Percentiles rank a stretch among this genome's conserved stretches.
Conservation (phyloP, 2,113 vertebrate genomes). For the Australoheros scitulus region DNA sequence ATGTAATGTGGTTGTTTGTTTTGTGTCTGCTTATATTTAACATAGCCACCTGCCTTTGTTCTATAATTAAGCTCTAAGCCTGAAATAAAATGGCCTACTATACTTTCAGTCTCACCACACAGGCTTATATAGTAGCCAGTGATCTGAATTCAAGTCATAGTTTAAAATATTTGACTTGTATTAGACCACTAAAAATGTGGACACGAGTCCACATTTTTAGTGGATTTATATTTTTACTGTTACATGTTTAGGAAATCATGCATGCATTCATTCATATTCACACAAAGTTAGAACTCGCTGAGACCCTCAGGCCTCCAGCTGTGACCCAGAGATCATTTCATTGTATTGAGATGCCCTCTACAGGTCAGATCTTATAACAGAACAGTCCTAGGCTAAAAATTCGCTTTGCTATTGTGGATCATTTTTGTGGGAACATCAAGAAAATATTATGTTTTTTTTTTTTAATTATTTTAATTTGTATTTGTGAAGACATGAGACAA, state of each 20-base stretch:
- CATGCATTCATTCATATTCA: background rate
- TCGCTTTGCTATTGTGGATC: too few relatives aligned
- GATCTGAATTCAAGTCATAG: background rate
- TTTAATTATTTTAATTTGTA: background rate
- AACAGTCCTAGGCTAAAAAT: background rate
- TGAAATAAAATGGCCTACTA: background rate
- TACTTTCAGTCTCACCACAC: background rate
- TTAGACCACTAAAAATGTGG: too few relatives aligned
- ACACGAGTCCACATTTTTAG: background rate
- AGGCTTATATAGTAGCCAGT: background rate
- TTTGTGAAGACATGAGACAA: background rate
- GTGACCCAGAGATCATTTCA: background rate
- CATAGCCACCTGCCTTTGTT: background rate
- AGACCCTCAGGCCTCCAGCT: background rate
- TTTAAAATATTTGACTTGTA: background rate
- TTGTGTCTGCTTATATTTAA: background rate
- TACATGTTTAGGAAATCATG: background rate
- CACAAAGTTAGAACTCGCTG: background rate
- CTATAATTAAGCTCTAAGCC: background rate
- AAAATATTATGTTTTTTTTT: background rate
- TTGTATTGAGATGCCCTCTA: constrained; percentile 44
- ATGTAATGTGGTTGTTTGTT: background rate
- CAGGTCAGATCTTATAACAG: constrained; percentile 4
- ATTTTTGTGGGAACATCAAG: background rate
- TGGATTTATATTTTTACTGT: background rate